Evolutionary conservation across 2,797 vertebrate genomes (phyloP).

Genomic region (Brachymystax lenok): DNA sequence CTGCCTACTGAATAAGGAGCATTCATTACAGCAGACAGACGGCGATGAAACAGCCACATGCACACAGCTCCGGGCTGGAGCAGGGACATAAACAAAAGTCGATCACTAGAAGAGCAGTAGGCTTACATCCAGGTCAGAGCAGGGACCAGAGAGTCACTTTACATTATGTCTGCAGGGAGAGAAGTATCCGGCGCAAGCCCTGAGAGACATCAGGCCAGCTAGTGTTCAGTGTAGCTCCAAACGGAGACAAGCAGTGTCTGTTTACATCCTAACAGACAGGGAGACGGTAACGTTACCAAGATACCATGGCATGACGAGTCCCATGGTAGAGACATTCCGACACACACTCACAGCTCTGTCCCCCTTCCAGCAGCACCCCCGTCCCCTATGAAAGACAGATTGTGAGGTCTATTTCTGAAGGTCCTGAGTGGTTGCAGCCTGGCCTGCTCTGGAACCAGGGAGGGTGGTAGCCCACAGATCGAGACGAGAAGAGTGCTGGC

Average conservation of each 20-base stretch:
- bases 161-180: too few species aligned
- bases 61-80: neutral
- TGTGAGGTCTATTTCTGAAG: constrained; percentile 70
- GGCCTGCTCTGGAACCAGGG: constrained; percentile 38
- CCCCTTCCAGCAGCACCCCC: constrained; percentile 34
- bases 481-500: constrained; percentile 55
- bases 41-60: constrained; percentile 23
- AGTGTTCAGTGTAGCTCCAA: neutral
- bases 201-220: neutral
- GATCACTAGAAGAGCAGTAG: neutral
- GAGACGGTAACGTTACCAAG: constrained; percentile 28
- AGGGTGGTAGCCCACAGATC: constrained; percentile 70
- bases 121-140: neutral
- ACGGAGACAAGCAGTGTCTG: neutral
- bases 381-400: constrained; percentile 67
- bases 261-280: neutral
- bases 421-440: constrained; percentile 51
- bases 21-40: constrained; percentile 66
- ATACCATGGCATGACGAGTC: constrained; percentile 16
- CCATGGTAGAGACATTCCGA: too few species aligned
- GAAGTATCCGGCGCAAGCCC: neutral
- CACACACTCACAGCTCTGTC: constrained; percentile 16
- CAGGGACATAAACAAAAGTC: neutral
- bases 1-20: constrained; percentile 68
- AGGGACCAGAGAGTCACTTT: too few species aligned